Conservation (phyloP, 2,888 invertebrate species). For the Euplagia quadripunctaria region DNA sequence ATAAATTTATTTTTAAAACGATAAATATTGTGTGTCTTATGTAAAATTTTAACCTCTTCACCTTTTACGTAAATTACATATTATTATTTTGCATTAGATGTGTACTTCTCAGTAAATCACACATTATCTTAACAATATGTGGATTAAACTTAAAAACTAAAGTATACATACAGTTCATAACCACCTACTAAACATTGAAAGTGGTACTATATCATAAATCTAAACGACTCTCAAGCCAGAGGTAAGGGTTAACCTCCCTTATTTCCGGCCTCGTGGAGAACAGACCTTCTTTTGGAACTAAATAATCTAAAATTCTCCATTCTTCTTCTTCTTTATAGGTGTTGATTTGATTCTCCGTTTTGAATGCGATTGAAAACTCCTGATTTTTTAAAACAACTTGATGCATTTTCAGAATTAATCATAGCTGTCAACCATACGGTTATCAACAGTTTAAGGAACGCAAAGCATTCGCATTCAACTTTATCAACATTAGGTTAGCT, state of each 20-base stretch:
- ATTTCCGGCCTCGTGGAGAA: no score
- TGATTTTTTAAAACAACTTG: conserved; percentile 26
- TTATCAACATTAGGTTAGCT: conserved; percentile 51
- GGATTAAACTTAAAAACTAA: background rate
- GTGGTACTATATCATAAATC: no score
- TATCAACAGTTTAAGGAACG: conserved; percentile 49
- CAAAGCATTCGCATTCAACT: conserved; percentile 56
- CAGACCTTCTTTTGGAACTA: no score
- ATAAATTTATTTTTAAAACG: background rate
- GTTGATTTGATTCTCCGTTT: no score
- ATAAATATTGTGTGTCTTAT: background rate
- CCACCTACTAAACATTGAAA: no score
- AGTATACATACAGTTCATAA: no score
- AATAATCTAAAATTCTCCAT: no score
- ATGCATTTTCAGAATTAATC: conserved; percentile 24
- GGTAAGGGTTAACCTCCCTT: no score
- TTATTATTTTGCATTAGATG: background rate
- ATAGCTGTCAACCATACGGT: conserved; percentile 17
- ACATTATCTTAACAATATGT: background rate
- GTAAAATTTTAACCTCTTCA: background rate
- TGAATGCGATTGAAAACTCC: background rate
- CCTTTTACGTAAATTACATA: background rate
- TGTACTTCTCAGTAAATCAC: background rate
- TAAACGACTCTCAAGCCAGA: no score
- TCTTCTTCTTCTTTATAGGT: no score